Conservation (phyloP, 2,113 vertebrate genomes). For the Hymenochirus boettgeri region DNA sequence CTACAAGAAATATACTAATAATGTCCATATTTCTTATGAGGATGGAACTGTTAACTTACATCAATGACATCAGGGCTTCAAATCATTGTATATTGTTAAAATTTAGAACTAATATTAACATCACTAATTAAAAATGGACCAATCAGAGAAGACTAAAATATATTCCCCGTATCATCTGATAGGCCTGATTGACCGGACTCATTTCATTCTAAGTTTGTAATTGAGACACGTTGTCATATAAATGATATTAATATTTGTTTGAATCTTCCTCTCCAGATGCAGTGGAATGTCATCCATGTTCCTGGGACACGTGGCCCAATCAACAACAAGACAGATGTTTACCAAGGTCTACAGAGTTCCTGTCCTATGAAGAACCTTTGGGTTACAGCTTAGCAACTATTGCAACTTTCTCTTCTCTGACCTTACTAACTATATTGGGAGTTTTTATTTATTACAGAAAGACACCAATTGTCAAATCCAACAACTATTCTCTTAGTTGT, state of each 20-base stretch:
- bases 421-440: neutral
- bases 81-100: too few species aligned
- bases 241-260: neutral
- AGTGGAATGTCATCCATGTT: constrained; percentile 48
- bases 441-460: constrained; percentile 22
- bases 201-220: too few species aligned
- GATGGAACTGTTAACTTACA: too few species aligned
- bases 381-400: constrained; percentile 2
- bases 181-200: too few species aligned
- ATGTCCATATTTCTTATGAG: too few species aligned
- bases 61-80: too few species aligned
- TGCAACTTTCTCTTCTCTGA: neutral
- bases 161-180: too few species aligned
- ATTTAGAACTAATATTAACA: too few species aligned
- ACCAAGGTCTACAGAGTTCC: constrained; percentile 3
- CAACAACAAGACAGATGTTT: constrained; percentile 9
- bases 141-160: too few species aligned
- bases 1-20: too few species aligned
- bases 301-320: constrained; percentile 42
- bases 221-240: too few species aligned
- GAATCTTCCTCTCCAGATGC: constrained; percentile 50
- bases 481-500: constrained; percentile 5
- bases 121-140: too few species aligned
- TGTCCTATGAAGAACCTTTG: constrained; percentile 6
- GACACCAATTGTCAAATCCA: constrained; percentile 31